Evolutionary conservation across 2,113 vertebrate genomes (phyloP).

Genomic region (Grallaria varia): DNA sequence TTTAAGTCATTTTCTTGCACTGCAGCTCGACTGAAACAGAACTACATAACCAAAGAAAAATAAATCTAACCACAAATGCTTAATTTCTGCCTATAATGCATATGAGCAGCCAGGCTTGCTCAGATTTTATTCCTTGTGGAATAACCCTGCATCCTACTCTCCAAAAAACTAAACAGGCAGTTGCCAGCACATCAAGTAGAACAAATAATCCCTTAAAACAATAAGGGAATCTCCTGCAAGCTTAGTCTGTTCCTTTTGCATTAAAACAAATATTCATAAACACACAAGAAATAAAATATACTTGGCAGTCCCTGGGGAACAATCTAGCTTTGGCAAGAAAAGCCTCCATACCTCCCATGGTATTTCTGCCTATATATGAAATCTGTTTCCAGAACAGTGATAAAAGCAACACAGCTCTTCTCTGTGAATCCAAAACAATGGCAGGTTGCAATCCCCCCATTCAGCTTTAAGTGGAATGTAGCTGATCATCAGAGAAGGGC

Average conservation of each 20-base stretch:
- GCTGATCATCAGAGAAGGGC: background rate
- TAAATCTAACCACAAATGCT: slow-evolving; percentile 41
- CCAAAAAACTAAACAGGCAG: background rate
- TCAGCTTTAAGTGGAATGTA: background rate
- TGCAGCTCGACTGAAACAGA: slow-evolving; percentile 35
- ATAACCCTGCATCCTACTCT: background rate
- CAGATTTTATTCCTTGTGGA: background rate
- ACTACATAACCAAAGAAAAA: slow-evolving; percentile 33
- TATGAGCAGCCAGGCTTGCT: background rate
- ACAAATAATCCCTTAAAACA: background rate
- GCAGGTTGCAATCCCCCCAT: background rate
- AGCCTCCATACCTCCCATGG: background rate
- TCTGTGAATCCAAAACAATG: background rate
- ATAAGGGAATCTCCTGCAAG: background rate
- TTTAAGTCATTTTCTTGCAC: slow-evolving; percentile 47
- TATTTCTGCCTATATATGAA: background rate
- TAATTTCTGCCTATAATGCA: background rate
- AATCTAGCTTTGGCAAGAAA: background rate
- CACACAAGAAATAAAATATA: background rate
- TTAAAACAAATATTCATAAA: background rate
- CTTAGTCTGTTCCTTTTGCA: background rate
- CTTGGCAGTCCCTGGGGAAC: background rate
- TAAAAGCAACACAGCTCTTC: background rate
- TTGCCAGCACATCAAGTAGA: background rate
- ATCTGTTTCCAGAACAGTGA: background rate